Evolutionary conservation across 2,888 invertebrate species (phyloP).

Genomic region (Oegoconia quadripuncta): DNA sequence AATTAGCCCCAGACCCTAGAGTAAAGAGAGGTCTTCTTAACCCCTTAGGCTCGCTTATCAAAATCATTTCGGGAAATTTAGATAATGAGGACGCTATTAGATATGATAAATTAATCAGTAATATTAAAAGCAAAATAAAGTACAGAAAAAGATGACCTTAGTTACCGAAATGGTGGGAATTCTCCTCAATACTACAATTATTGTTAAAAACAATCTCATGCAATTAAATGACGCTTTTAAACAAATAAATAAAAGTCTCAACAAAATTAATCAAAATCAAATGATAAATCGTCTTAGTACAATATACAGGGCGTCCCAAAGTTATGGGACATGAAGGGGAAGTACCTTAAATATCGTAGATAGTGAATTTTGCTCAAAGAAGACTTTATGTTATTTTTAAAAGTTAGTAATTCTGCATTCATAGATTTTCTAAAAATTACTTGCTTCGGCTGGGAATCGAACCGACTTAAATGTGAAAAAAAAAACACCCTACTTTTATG

Average conservation of each 20-base stretch:
- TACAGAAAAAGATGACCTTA: slow-evolving; percentile 17
- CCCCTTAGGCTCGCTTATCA: slow-evolving; percentile 20
- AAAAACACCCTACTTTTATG: too few species aligned
- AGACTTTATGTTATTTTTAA: too few species aligned
- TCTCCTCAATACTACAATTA: not conserved
- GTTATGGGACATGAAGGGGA: too few species aligned
- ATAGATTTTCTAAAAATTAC: too few species aligned
- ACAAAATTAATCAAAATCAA: not conserved
- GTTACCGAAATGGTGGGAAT: slow-evolving; percentile 11
- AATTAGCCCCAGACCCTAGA: too few species aligned
- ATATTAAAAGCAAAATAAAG: slow-evolving; percentile 15
- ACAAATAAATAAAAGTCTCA: not conserved
- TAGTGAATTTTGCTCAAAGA: too few species aligned
- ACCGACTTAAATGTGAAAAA: too few species aligned
- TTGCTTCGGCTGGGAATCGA: too few species aligned
- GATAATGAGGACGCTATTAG: slow-evolving; percentile 23
- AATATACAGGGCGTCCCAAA: too few species aligned
- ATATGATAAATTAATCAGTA: slow-evolving; percentile 18
- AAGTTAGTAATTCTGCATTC: too few species aligned
- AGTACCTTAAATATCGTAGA: too few species aligned
- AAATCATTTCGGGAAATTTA: slow-evolving; percentile 25
- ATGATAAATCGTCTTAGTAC: not conserved
- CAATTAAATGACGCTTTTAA: slow-evolving; percentile 1
- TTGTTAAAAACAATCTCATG: too few species aligned
- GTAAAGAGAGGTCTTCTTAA: slow-evolving; percentile 16